These are phyloP conservation scores for Collichthys lucidus DNA, from an alignment of 2,113 vertebrate genomes.

Conservation along the genomic window DNA sequence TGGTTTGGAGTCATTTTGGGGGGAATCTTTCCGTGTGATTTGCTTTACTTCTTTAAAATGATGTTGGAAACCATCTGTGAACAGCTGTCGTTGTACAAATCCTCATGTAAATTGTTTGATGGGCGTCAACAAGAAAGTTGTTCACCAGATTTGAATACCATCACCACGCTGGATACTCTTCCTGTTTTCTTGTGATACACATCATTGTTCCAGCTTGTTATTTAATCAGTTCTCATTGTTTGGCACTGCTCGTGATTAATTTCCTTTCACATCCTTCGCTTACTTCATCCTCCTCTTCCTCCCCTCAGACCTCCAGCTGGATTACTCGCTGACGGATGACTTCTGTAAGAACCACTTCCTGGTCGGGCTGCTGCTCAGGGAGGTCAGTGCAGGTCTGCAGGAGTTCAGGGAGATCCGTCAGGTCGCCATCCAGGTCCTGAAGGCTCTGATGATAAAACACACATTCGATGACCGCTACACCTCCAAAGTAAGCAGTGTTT, in stretches of 20 bases:
- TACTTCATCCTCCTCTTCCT: conserved; percentile 36
- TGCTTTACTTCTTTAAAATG: conserved; percentile 30
- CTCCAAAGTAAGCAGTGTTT: conserved; percentile 89
- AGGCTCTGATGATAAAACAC: conserved; percentile 98
- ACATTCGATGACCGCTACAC: conserved; percentile 95
- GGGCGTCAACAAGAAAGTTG: background rate
- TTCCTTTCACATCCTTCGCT: background rate
- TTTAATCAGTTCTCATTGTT: background rate
- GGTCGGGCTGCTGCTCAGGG: conserved; percentile 93
- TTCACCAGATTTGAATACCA: background rate
- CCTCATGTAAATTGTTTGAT: conserved; percentile 12
- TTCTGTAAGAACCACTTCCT: conserved; percentile 99
- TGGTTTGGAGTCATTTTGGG: conserved; percentile 22
- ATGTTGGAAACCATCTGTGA: conserved; percentile 27
- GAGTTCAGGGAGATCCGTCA: conserved; percentile 94
- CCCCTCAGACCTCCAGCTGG: conserved; percentile 93
- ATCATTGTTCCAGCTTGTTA: background rate
- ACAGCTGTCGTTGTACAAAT: conserved; percentile 43
- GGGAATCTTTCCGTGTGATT: conserved; percentile 15
- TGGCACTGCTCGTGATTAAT: background rate
- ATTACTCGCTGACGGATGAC: conserved; percentile 96
- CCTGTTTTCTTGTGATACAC: conserved; percentile 1
- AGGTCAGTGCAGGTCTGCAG: conserved; percentile 92
- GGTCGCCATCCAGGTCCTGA: conserved; percentile 93
- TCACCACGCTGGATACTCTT: background rate